Conservation (phyloP, 2,888 invertebrate genomes). For the Leucozona laternaria region DNA sequence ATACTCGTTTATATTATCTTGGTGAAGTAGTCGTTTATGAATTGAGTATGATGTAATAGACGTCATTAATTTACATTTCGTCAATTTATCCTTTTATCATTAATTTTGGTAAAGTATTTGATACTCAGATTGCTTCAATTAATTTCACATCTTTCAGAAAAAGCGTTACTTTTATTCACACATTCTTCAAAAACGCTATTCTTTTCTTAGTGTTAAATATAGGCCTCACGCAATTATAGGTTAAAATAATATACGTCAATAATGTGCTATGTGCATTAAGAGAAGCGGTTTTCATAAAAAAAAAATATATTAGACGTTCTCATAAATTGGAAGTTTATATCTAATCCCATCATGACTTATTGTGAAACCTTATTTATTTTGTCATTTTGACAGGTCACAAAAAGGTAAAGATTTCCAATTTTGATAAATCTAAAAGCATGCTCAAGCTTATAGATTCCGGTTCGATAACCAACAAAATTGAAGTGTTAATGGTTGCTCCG, state of each 20-base stretch:
- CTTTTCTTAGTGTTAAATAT: neutral
- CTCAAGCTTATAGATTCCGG: constrained; percentile 16
- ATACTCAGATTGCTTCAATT: too few relatives aligned
- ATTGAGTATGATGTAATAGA: too few relatives aligned
- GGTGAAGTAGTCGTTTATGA: neutral
- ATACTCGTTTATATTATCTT: neutral
- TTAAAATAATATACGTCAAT: neutral
- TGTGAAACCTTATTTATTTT: constrained; percentile 2
- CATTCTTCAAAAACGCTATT: neutral
- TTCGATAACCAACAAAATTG: constrained; percentile 27
- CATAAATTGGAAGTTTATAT: constrained; percentile 15
- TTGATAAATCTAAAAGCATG: constrained; percentile 30
- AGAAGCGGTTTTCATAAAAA: neutral
- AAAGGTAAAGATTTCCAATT: constrained; percentile 18
- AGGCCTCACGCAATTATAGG: too few relatives aligned
- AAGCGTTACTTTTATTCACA: neutral
- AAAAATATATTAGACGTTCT: neutral
- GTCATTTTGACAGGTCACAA: constrained; percentile 18
- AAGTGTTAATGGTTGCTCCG: neutral
- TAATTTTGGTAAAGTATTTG: too few relatives aligned
- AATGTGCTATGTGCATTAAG: too few relatives aligned
- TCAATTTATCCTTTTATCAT: too few relatives aligned
- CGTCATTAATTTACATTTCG: too few relatives aligned
- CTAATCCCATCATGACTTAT: constrained; percentile 5
- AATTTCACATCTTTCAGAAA: too few relatives aligned